Conservation (phyloP, 2,888 invertebrate species). For the Pristionchus arcanus region DNA sequence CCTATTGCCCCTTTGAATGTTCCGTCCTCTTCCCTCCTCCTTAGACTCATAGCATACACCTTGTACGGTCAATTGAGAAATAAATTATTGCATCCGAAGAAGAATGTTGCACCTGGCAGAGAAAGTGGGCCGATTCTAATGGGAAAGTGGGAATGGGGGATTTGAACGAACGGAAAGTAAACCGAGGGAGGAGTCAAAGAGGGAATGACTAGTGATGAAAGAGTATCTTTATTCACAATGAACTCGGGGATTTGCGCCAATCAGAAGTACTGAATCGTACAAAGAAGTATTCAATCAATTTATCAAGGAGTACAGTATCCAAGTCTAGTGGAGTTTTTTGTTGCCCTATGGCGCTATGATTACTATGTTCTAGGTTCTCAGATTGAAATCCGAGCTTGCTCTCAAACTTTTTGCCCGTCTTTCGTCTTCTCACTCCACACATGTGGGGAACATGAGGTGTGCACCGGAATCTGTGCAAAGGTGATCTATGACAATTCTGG, state of each 20-base stretch:
- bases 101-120: slow-evolving; percentile 47
- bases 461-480: background rate
- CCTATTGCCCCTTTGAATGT: slow-evolving; percentile 18
- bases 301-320: too few relatives aligned
- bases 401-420: slow-evolving; percentile 12
- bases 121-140: slow-evolving; percentile 50
- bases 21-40: background rate
- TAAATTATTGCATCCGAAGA: slow-evolving; percentile 48
- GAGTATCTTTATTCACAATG: background rate
- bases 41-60: slow-evolving; percentile 27
- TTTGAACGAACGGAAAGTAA: slow-evolving; percentile 47
- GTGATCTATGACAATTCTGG: background rate
- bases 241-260: background rate
- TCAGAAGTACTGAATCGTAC: too few relatives aligned
- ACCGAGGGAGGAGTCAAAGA: background rate
- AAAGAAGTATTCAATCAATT: too few relatives aligned
- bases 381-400: slow-evolving; percentile 1
- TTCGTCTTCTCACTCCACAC: slow-evolving; percentile 1
- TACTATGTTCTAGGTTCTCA: background rate
- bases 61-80: slow-evolving; percentile 48
- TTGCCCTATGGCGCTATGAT: background rate
- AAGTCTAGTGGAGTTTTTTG: too few relatives aligned
- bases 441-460: slow-evolving; percentile 32
- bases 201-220: background rate
- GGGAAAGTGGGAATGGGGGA: background rate